Base-by-base conservation (phyloP, 2,888 invertebrate genomes). In the Hyposoter didymator region DNA sequence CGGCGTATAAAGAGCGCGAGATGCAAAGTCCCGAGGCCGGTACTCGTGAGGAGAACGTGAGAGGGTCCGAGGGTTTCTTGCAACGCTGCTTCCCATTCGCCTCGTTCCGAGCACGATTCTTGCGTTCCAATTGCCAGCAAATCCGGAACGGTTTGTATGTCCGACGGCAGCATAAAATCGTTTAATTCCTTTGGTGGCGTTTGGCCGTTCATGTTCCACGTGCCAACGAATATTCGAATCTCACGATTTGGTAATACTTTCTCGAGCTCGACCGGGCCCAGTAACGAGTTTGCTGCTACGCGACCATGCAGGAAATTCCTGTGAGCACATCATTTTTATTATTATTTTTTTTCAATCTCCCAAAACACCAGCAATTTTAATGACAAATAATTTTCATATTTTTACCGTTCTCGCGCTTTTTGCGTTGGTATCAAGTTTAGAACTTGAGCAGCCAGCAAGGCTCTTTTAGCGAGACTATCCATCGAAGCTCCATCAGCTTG, bases 141-240 rank as follows among this genome's bases (percentile, higher is more conserved):
- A 92, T 99, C 99, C 32, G 98, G 97, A 43, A 99, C 96, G 94
- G 97, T 97, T 89, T 97, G 97, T 88, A 98, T 96, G 91, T 96
- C 96, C 72, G 96, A 96, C 1, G 99, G 98, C 86, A 99, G 95
- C 91, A 99, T 96, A 92, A 99, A 98, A 93, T 99, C 98, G 90
- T 98, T 97, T 90, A 99, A 94, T 93, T 97, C 97, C 87, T 96
- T 96, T 67, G 97, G 97, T 66, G 97, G 97, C 88, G 95, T 95
- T 92, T 98, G 97, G 47, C 98, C 98, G 94, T 98, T 98, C 98
- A 99, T 99, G 93, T 99, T 99, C 99, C 99, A 99, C 35, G 98
- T 98, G 7, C 98, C 98, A 80, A 98, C 96, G 95, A 98, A 98
- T 90, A 99, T 96, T 88, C 96, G 97, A 0, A 98, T 95, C 94